Evolutionary conservation across 2,797 vertebrate species (phyloP).

Genomic region (Chloroceryle amazona): DNA sequence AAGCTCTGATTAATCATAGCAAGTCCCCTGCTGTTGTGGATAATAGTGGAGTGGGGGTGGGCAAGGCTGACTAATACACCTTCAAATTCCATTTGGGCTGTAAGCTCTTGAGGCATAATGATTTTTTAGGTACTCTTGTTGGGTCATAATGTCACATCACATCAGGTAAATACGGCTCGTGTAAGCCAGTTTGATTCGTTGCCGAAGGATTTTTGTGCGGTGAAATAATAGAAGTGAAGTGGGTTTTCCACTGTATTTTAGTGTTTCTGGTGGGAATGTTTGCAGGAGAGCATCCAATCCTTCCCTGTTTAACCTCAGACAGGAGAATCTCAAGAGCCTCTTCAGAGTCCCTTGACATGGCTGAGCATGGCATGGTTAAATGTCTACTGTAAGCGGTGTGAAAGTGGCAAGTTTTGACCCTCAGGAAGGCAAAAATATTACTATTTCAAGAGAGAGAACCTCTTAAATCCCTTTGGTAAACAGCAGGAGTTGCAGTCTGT

Average conservation of each 20-base stretch:
- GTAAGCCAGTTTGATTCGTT: constrained; percentile 16
- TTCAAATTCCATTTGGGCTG: constrained; percentile 37
- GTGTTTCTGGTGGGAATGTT: neutral
- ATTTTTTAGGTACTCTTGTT: constrained; percentile 18
- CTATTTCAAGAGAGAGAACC: constrained; percentile 43
- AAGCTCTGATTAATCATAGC: neutral
- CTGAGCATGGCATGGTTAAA: neutral
- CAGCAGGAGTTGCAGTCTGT: constrained; percentile 52
- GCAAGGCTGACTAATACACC: neutral
- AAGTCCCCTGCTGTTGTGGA: neutral
- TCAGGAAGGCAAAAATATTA: constrained; percentile 29
- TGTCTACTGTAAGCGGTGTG: neutral
- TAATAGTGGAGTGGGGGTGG: neutral
- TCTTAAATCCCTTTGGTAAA: constrained; percentile 53
- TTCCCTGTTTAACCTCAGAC: neutral
- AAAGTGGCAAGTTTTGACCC: constrained; percentile 41
- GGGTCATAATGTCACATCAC: constrained; percentile 21
- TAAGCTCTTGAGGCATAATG: neutral
- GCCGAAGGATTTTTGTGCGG: neutral
- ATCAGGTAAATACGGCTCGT: constrained; percentile 4
- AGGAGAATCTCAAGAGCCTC: constrained; percentile 21
- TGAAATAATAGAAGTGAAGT: neutral
- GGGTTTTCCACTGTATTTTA: neutral
- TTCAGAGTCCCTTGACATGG: constrained; percentile 18
- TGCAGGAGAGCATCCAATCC: neutral